Evolutionary conservation across 2,888 invertebrate species (phyloP).

Genomic region (Drosophila nr. perissopoda): DNA sequence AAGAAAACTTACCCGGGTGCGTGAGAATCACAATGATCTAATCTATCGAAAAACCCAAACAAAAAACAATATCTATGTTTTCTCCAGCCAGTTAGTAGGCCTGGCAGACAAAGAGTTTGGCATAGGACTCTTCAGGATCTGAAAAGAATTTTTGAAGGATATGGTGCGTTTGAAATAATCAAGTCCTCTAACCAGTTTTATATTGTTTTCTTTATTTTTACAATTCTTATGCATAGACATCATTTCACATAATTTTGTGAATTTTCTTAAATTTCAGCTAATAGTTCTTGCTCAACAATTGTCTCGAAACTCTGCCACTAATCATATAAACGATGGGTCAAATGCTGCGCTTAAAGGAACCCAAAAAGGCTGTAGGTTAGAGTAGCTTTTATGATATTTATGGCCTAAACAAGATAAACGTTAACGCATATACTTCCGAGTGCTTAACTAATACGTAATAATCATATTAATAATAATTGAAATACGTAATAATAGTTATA

Average conservation of each 20-base stretch:
- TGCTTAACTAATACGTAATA: slow-evolving; percentile 14
- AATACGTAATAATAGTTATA: slow-evolving; percentile 32
- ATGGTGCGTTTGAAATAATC: not conserved
- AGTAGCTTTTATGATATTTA: slow-evolving; percentile 34
- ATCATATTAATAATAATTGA: slow-evolving; percentile 23
- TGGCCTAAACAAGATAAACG: slow-evolving; percentile 51
- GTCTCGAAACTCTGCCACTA: slow-evolving; percentile 17
- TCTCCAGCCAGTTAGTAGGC: not conserved
- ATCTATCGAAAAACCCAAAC: not conserved
- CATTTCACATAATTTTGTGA: slow-evolving; percentile 54
- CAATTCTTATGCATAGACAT: slow-evolving; percentile 60
- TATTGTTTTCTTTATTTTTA: slow-evolving; percentile 68
- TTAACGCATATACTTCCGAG: slow-evolving; percentile 22
- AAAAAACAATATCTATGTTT: not conserved
- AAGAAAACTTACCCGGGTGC: not conserved
- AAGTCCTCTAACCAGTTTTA: slow-evolving; percentile 19
- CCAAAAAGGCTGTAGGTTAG: slow-evolving; percentile 30
- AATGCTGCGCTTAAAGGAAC: slow-evolving; percentile 56
- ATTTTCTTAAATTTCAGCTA: slow-evolving; percentile 58
- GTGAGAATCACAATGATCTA: not conserved
- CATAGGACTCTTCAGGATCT: too few species aligned
- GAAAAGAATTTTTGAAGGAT: too few species aligned
- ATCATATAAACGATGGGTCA: slow-evolving; percentile 36
- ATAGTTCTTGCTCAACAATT: slow-evolving; percentile 68
- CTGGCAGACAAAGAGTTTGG: not conserved